These are phyloP conservation scores for Palaemon carinicauda DNA, from an alignment of 1,140 invertebrate species.

Conservation along the genomic window DNA sequence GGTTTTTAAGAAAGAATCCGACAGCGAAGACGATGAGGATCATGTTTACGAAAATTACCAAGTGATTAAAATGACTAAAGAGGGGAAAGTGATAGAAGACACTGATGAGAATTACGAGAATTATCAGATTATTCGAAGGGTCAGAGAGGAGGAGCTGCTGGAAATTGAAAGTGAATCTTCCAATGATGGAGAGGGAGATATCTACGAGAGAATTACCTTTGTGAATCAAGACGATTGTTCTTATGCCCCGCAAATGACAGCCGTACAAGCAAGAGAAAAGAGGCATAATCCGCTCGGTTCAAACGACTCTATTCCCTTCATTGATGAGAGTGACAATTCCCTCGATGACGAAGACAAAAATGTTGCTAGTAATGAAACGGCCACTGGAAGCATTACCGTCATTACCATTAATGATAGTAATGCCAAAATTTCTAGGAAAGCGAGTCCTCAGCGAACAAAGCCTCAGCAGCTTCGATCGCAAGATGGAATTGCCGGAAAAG, in stretches of 20 bases:
- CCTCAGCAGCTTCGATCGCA: background rate
- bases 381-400: slow-evolving; percentile 20
- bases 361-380: background rate
- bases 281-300: slow-evolving; percentile 15
- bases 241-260: slow-evolving; percentile 3
- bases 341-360: slow-evolving; percentile 3
- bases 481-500: background rate
- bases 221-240: slow-evolving; percentile 7
- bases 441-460: background rate
- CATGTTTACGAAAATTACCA: slow-evolving; percentile 35
- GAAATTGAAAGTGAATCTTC: background rate
- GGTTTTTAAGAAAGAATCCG: slow-evolving; percentile 5
- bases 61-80: slow-evolving; percentile 16
- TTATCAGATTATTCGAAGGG: slow-evolving; percentile 2
- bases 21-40: slow-evolving; percentile 24
- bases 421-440: slow-evolving; percentile 7
- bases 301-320: slow-evolving; percentile 43
- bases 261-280: slow-evolving; percentile 22
- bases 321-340: slow-evolving; percentile 33
- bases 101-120: slow-evolving; percentile 27
- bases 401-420: slow-evolving; percentile 40
- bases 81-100: background rate
- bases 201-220: background rate
- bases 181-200: background rate
- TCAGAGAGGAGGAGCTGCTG: background rate